These are phyloP conservation scores for Papilio aristodemus DNA, from an alignment of 1,140 invertebrate genomes.

Conservation along the genomic window DNA sequence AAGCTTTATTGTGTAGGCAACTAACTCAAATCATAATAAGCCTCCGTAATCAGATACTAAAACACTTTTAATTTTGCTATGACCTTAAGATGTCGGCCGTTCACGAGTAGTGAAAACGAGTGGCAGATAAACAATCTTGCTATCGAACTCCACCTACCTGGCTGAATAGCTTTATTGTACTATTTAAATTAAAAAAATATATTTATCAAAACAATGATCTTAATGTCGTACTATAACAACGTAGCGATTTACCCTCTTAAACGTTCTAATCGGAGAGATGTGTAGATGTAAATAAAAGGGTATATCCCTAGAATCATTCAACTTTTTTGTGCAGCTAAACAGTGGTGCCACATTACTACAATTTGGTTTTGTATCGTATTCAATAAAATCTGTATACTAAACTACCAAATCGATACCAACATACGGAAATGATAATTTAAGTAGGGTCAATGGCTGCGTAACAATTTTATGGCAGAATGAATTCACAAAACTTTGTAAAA, in stretches of 20 bases:
- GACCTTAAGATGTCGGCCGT: slow-evolving; percentile 73
- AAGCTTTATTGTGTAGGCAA: slow-evolving; percentile 53
- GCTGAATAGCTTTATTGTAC: slow-evolving; percentile 57
- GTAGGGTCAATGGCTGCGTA: too few relatives aligned
- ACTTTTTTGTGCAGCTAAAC: too few relatives aligned
- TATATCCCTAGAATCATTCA: too few relatives aligned
- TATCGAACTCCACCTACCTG: slow-evolving; percentile 65
- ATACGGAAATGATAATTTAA: too few relatives aligned
- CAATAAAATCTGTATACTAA: too few relatives aligned
- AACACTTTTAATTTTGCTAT: slow-evolving; percentile 76
- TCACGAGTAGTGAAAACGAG: slow-evolving; percentile 75
- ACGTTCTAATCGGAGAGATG: not conserved
- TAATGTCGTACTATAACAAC: not conserved
- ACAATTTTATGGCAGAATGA: too few relatives aligned
- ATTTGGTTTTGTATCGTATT: too few relatives aligned
- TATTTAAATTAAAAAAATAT: slow-evolving; percentile 33
- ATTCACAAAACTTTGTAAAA: too few relatives aligned
- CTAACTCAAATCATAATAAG: slow-evolving; percentile 64
- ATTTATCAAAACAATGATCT: slow-evolving; percentile 38
- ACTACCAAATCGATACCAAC: too few relatives aligned
- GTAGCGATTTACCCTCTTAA: not conserved
- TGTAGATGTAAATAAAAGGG: not conserved
- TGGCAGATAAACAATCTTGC: slow-evolving; percentile 71
- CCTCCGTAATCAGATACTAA: slow-evolving; percentile 72
- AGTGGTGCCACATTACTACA: too few relatives aligned